These are phyloP conservation scores for Subacronicta megacephala DNA, from an alignment of 2,888 invertebrate genomes.

Conservation along the genomic window DNA sequence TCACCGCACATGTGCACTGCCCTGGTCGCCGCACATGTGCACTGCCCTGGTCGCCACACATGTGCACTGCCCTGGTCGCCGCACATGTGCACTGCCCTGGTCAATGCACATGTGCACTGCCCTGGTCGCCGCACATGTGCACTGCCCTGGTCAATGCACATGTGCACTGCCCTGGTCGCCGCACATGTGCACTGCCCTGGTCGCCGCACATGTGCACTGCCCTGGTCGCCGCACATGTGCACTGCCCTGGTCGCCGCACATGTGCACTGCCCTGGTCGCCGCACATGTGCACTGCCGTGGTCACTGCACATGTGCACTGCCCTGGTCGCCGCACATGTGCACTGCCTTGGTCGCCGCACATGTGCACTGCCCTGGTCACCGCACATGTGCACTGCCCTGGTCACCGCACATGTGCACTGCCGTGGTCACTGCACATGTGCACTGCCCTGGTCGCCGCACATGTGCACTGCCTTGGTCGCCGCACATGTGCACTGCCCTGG, in stretches of 20 bases:
- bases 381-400: slow-evolving; percentile 17
- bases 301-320: background rate
- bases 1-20: background rate
- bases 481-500: slow-evolving; percentile 17
- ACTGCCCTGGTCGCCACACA: slow-evolving; percentile 8
- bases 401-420: background rate
- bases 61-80: background rate
- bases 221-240: no score
- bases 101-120: background rate
- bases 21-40: no score
- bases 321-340: no score
- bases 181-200: slow-evolving; percentile 17
- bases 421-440: no score
- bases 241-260: slow-evolving; percentile 8
- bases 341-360: slow-evolving; percentile 7
- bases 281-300: slow-evolving; percentile 17
- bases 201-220: background rate
- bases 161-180: background rate
- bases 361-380: background rate
- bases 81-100: slow-evolving; percentile 17
- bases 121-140: no score
- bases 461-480: background rate
- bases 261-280: background rate
- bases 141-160: slow-evolving; percentile 6
- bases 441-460: slow-evolving; percentile 8